A percentile compares a stretch with the other conserved stretches of the same genome.
Evolutionary conservation across 2,888 invertebrate species (phyloP).

Genomic region (Polyommatus iphigenia): DNA sequence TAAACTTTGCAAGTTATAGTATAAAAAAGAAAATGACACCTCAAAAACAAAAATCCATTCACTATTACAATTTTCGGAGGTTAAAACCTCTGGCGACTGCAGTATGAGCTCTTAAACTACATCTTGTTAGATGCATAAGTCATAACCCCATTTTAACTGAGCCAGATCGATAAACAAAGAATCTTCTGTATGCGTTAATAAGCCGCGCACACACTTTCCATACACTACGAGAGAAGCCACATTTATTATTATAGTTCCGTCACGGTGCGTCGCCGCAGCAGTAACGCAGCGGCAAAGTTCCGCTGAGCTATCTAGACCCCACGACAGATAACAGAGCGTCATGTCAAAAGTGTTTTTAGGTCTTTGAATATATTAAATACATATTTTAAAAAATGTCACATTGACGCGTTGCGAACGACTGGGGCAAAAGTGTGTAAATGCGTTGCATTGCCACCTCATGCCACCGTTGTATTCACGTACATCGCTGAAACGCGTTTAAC

Average conservation of each 20-base stretch:
- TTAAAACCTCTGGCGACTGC: no score
- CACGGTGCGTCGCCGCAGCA: background rate
- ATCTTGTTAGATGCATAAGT: background rate
- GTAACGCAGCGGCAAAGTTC: background rate
- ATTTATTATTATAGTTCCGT: background rate
- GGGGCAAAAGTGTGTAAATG: background rate
- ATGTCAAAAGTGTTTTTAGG: no score
- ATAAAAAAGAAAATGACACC: no score
- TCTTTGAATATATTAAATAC: no score
- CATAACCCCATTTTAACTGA: background rate
- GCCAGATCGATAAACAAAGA: constrained; percentile 39
- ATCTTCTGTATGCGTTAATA: constrained; percentile 44
- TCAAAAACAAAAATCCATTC: no score
- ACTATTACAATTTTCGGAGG: no score
- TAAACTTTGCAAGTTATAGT: no score
- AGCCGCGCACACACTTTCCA: constrained; percentile 39
- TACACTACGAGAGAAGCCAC: constrained; percentile 31
- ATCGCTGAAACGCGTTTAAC: background rate
- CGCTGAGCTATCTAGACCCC: no score
- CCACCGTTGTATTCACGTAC: background rate
- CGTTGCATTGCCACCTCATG: background rate
- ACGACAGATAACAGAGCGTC: no score
- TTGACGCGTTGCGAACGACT: no score
- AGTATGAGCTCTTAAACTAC: background rate
- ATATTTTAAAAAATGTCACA: no score